Evolutionary conservation across 2,113 vertebrate species (phyloP).

Genomic region (Chloropsis cyanopogon): DNA sequence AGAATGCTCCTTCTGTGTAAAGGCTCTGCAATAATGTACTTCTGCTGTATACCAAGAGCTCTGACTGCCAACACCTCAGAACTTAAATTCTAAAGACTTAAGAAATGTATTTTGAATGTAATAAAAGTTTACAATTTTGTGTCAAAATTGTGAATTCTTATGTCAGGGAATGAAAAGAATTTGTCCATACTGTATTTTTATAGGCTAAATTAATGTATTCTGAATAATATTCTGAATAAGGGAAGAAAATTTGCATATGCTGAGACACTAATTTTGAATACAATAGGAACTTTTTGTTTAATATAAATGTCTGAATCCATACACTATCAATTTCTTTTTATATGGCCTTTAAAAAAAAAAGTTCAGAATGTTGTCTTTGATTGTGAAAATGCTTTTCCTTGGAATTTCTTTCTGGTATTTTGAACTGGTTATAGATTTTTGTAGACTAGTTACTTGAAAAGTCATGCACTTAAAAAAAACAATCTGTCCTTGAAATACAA

Average conservation of each 20-base stretch:
- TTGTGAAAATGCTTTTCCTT: slow-evolving; percentile 49
- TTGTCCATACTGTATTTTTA: slow-evolving; percentile 74
- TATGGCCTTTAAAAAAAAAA: slow-evolving; percentile 23
- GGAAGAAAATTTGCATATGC: slow-evolving; percentile 57
- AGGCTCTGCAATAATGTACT: slow-evolving; percentile 38
- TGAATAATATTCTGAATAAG: slow-evolving; percentile 55
- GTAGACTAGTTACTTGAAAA: slow-evolving; percentile 16
- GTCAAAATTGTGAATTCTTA: slow-evolving; percentile 74
- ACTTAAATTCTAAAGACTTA: slow-evolving; percentile 54
- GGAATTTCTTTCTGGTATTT: neutral
- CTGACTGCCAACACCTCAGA: slow-evolving; percentile 63
- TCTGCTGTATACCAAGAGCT: slow-evolving; percentile 48
- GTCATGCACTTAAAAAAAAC: slow-evolving; percentile 12
- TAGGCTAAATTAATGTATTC: slow-evolving; percentile 62
- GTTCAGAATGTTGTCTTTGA: slow-evolving; percentile 1
- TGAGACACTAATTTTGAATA: slow-evolving; percentile 66
- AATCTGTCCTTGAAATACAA: neutral
- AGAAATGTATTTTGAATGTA: slow-evolving; percentile 76
- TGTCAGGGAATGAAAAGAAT: slow-evolving; percentile 72
- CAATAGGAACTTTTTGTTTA: slow-evolving; percentile 29
- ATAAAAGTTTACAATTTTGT: slow-evolving; percentile 77
- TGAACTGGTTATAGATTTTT: neutral
- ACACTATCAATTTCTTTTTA: slow-evolving; percentile 18
- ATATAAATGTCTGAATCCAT: slow-evolving; percentile 20
- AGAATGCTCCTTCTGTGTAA: slow-evolving; percentile 21